phyloP scores from a whole-genome alignment of 2,888 invertebrate genomes.

The Coelopa pilipes region DNA sequence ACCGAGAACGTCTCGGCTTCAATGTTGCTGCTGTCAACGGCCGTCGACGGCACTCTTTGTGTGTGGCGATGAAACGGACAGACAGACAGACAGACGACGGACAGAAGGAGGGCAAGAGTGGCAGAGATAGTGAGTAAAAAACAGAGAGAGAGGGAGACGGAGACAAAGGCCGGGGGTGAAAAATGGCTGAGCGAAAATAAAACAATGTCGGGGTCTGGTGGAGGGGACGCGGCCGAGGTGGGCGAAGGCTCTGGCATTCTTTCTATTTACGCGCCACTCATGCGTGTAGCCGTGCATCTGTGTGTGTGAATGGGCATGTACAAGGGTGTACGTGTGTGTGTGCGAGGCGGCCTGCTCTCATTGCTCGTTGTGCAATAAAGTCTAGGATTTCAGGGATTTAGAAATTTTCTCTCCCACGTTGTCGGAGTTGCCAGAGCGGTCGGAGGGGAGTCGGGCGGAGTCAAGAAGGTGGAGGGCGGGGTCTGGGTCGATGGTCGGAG shows the following conservation, averaged over 20 bases:
- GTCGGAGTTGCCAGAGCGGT: no score
- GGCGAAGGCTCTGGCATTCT: no score
- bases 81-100: no score
- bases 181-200: slow-evolving; percentile 4
- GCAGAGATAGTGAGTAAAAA: no score
- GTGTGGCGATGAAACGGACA: no score
- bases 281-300: no score
- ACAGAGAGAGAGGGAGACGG: no score
- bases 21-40: slow-evolving; percentile 6
- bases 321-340: not conserved
- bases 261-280: not conserved
- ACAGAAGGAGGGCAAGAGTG: no score
- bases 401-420: not conserved
- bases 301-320: no score
- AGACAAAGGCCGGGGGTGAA: not conserved
- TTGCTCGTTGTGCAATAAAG: not conserved
- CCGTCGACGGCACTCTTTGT: not conserved
- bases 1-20: slow-evolving; percentile 7
- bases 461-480: no score
- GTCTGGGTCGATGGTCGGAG: not conserved
- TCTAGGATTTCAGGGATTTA: slow-evolving; percentile 1
- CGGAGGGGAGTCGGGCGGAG: not conserved
- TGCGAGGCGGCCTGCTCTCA: not conserved
- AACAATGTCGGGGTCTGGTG: not conserved
- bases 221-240: no score